Evolutionary conservation across 2,113 vertebrate species (phyloP), one percentile per base, ranked within the genome.

Genomic region (Herpetotheres cachinnans): DNA sequence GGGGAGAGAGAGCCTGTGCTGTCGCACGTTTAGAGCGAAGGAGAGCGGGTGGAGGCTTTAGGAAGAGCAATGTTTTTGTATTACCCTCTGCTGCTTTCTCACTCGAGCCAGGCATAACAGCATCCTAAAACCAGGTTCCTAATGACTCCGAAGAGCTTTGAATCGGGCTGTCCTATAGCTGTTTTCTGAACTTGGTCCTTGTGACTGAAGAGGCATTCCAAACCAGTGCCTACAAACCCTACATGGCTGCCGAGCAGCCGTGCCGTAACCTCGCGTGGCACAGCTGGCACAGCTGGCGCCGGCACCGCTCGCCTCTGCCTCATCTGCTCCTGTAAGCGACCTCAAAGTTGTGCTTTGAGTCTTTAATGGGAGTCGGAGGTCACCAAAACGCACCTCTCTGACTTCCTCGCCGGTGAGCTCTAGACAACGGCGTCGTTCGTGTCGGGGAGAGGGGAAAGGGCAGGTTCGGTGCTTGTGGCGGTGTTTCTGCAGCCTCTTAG

Each of bases 211-310:
- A 65, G 55, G 36, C 0, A 0, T 47, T 93, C 56, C 54, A 42
- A 46, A 29, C 20, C 5, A 0, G 22, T 0, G 6, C 29, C 32
- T 36, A 8, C 22, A 69, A 32, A 52, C 66, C 21, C n/a, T 24
- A 5, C 0, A 0, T 34, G 2, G 22, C 63, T 5, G 6, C 14
- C 0, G 0, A 6, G 40, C 2, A 3, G 7, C 38, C 0, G 0
- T 42, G 32, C 30, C 0, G 0, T 67, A 47, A 20, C 42, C 59
- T 70, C 0, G 0, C 0, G 0, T 1, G 12, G 17, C 72, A n/a
- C 29, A n/a, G n/a, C n/a, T n/a, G 77, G 38, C 81, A 42, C 0
- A 0, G 14, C 29, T 13, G 4, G 19, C 3, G 2, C 0, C 2
- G 49, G 2, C 4, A 11, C 7, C 5, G 1, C 46, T 67, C 0